phyloP scores from a whole-genome alignment of 2,113 vertebrate species.

The Amia ocellicauda region DNA sequence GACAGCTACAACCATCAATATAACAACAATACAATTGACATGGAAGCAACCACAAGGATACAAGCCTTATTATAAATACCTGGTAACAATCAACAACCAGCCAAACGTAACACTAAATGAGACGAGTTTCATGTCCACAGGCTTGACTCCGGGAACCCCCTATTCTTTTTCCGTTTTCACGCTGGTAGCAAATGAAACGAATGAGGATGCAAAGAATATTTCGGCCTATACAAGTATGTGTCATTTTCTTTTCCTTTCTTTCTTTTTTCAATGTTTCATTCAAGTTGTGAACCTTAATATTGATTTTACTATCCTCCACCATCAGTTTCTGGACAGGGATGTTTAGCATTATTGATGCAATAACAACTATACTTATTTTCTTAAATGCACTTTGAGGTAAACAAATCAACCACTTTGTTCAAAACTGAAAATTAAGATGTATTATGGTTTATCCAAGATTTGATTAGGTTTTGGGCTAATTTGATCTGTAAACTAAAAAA shows the following conservation, averaged over 20 bases:
- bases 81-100: slow-evolving; percentile 2
- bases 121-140: background rate
- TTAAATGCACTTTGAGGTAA: too few relatives aligned
- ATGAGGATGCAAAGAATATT: background rate
- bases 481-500: too few relatives aligned
- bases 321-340: too few relatives aligned
- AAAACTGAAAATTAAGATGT: too few relatives aligned
- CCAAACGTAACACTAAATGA: slow-evolving; percentile 3
- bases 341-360: too few relatives aligned
- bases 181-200: slow-evolving; percentile 7
- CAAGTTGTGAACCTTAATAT: too few relatives aligned
- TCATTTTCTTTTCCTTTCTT: background rate
- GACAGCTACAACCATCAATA: background rate
- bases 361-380: too few relatives aligned
- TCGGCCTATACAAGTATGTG: slow-evolving; percentile 35
- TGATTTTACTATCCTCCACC: too few relatives aligned
- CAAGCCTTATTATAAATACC: slow-evolving; percentile 35
- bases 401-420: too few relatives aligned
- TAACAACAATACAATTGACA: slow-evolving; percentile 26
- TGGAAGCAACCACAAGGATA: slow-evolving; percentile 35
- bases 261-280: background rate
- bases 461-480: too few relatives aligned
- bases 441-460: too few relatives aligned
- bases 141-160: slow-evolving; percentile 24
- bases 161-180: slow-evolving; percentile 38